A percentile compares a stretch with the other conserved stretches of the same genome.
phyloP scores from a whole-genome alignment of 2,888 invertebrate species.

The Automeris io region DNA sequence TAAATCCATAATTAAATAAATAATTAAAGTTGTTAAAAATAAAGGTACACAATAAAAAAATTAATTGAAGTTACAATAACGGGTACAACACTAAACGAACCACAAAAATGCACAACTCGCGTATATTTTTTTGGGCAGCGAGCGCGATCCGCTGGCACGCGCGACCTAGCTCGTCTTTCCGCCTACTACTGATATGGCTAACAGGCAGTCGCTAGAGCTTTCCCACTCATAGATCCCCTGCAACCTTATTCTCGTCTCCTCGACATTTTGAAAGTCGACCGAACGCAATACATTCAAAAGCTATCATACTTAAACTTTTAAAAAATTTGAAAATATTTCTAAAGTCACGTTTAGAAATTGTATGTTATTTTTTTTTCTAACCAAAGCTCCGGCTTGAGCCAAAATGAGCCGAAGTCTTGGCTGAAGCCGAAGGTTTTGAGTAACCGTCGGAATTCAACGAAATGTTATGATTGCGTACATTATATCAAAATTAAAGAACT shows the following conservation, averaged over 20 bases:
- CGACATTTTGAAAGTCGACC: not conserved
- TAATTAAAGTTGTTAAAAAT: not conserved
- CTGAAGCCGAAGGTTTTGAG: no score
- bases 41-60: not conserved
- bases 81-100: not conserved
- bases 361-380: no score
- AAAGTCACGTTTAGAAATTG: no score
- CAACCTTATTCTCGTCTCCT: not conserved
- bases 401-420: no score
- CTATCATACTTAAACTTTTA: no score
- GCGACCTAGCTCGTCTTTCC: not conserved
- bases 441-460: no score
- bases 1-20: no score
- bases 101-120: not conserved
- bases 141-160: not conserved
- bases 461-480: no score
- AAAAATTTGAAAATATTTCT: no score
- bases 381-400: no score
- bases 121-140: constrained; percentile 1
- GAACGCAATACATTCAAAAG: not conserved
- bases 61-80: not conserved
- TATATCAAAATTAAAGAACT: no score
- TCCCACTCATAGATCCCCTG: constrained; percentile 1
- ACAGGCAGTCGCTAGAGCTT: no score
- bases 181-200: constrained; percentile 1